Conservation (phyloP, 2,888 invertebrate genomes). For the Diarsia mendica region DNA sequence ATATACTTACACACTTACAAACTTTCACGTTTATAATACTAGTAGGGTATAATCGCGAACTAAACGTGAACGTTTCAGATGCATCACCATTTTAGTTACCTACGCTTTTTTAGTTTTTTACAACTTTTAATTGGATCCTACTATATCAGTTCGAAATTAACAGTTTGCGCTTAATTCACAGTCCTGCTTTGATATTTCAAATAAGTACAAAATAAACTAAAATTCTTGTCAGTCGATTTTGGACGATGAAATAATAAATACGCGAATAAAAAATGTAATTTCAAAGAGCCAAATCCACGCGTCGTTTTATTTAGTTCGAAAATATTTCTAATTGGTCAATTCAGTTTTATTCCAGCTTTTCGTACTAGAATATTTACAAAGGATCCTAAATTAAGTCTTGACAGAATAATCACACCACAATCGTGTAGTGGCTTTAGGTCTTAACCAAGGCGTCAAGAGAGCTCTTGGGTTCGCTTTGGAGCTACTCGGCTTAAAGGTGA, state of each 20-base stretch:
- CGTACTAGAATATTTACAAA: slow-evolving; percentile 12
- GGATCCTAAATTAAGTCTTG: slow-evolving; percentile 9
- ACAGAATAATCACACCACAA: slow-evolving; percentile 30
- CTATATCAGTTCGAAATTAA: not conserved
- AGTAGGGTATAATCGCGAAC: too few species aligned
- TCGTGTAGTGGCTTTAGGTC: slow-evolving; percentile 16
- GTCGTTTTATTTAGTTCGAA: not conserved
- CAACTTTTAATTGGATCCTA: not conserved
- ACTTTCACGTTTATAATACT: too few species aligned
- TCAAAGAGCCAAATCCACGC: too few species aligned
- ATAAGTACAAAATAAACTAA: not conserved
- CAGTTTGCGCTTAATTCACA: not conserved
- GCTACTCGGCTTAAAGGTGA: slow-evolving; percentile 1
- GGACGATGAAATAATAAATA: not conserved
- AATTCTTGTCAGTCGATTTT: not conserved
- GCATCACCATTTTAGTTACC: not conserved
- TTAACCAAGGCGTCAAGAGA: slow-evolving; percentile 25
- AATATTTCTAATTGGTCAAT: not conserved
- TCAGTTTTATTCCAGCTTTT: not conserved
- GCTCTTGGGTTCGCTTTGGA: slow-evolving; percentile 28
- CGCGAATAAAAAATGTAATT: not conserved
- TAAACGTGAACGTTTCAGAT: not conserved
- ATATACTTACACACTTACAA: too few species aligned
- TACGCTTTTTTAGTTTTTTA: not conserved
- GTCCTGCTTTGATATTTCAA: not conserved